phyloP scores from a whole-genome alignment of 1,140 invertebrate genomes.

The Contarinia nasturtii region DNA sequence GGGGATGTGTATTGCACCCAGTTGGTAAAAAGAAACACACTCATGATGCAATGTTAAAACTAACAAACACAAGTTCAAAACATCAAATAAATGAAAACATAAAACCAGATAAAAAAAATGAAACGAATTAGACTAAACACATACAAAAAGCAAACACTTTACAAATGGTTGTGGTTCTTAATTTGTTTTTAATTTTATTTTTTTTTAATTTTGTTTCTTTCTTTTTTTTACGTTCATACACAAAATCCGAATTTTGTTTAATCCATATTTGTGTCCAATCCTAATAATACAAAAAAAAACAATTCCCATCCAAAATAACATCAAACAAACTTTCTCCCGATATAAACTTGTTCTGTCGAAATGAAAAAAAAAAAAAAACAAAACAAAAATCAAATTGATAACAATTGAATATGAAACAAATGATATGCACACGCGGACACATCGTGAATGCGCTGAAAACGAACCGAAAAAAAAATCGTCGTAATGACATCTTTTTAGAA shows the following conservation, averaged over 20 bases:
- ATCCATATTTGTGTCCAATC: slow-evolving; percentile 15
- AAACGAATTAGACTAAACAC: no score
- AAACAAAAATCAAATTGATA: slow-evolving; percentile 1
- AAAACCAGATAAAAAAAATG: no score
- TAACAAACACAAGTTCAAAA: no score
- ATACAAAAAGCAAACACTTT: not conserved
- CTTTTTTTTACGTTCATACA: not conserved
- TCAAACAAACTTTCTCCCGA: no score
- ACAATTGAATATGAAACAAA: not conserved
- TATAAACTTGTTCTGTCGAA: no score
- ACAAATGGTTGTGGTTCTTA: slow-evolving; percentile 20
- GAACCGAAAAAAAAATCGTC: not conserved
- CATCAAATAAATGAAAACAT: no score
- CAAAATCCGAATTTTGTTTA: slow-evolving; percentile 3
- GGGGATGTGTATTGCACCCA: no score
- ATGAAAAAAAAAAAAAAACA: no score
- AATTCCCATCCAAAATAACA: slow-evolving; percentile 17
- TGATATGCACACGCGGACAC: no score
- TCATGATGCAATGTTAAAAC: no score
- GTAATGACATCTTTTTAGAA: not conserved
- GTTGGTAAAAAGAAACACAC: no score
- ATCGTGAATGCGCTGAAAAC: not conserved
- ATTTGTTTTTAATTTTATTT: slow-evolving; percentile 2
- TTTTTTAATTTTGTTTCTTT: slow-evolving; percentile 4
- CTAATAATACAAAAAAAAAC: slow-evolving; percentile 22